phyloP scores from a whole-genome alignment of 2,113 vertebrate species.

The Neoarius graeffei region DNA sequence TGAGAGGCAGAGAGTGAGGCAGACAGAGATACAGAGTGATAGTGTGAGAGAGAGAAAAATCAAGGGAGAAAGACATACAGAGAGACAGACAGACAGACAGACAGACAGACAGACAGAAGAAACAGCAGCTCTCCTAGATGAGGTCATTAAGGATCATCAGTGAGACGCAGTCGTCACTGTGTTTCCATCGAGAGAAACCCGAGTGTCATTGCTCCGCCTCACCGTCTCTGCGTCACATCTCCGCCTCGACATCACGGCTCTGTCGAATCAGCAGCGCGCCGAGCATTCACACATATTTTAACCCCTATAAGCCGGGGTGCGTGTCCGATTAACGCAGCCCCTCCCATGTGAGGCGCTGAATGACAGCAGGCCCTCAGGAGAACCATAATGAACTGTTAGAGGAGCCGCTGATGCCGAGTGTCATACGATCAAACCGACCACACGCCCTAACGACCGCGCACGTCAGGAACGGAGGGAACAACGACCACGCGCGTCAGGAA shows the following conservation, averaged over 20 bases:
- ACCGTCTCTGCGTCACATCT: neutral
- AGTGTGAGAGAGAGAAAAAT: neutral
- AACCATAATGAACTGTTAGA: slow-evolving; percentile 21
- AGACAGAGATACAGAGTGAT: neutral
- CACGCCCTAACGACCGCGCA: slow-evolving; percentile 6
- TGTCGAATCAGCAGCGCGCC: neutral
- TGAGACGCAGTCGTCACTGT: slow-evolving; percentile 38
- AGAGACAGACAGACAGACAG: neutral
- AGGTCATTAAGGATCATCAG: slow-evolving; percentile 31
- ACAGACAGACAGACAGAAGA: neutral
- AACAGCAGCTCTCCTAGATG: neutral
- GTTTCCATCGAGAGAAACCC: neutral
- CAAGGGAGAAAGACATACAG: neutral
- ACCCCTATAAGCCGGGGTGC: slow-evolving; percentile 27
- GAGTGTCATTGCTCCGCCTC: neutral
- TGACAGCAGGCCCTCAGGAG: slow-evolving; percentile 25
- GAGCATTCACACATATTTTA: slow-evolving; percentile 14
- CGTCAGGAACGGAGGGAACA: neutral
- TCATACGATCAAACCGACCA: neutral
- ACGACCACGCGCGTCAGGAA: too few relatives aligned
- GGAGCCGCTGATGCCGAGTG: neutral
- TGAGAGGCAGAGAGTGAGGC: neutral
- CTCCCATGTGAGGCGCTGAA: slow-evolving; percentile 33
- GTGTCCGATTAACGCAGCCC: slow-evolving; percentile 34
- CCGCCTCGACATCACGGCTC: neutral